Evolutionary conservation across 2,888 invertebrate genomes (phyloP).

Genomic region (Cheilosia vulpina): DNA sequence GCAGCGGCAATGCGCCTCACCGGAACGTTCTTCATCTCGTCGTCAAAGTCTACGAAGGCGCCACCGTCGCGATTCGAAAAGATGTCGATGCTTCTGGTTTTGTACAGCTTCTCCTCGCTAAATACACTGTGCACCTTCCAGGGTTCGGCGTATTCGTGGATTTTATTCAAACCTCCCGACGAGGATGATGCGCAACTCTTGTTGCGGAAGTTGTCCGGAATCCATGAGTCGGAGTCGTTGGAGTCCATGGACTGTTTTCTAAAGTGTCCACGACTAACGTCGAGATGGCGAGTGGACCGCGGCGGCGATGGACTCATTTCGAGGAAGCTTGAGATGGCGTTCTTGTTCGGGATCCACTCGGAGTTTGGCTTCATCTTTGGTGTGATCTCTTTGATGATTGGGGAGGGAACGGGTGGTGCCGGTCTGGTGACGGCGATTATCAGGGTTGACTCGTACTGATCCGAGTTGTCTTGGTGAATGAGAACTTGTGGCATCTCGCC

Average conservation of each 20-base stretch:
- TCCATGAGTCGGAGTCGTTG: conserved; percentile 79
- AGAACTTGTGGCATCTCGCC: conserved; percentile 79
- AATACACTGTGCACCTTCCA: conserved; percentile 76
- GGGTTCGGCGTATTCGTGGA: conserved; percentile 76
- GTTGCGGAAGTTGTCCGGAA: conserved; percentile 76
- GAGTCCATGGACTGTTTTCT: conserved; percentile 78
- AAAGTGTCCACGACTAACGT: conserved; percentile 66
- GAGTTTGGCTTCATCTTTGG: conserved; percentile 47
- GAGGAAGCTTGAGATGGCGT: conserved; percentile 77
- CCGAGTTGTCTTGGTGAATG: conserved; percentile 81
- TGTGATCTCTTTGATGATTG: conserved; percentile 66
- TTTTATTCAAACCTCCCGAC: conserved; percentile 74
- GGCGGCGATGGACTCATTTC: conserved; percentile 76
- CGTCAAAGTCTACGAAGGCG: conserved; percentile 81
- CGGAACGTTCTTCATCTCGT: conserved; percentile 80
- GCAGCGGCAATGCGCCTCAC: conserved; percentile 78
- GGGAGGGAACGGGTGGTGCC: conserved; percentile 73
- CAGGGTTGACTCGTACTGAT: conserved; percentile 80
- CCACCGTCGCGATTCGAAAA: conserved; percentile 78
- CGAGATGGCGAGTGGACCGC: conserved; percentile 12
- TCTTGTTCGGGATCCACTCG: conserved; percentile 79
- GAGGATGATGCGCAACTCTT: conserved; percentile 57
- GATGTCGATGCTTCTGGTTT: conserved; percentile 82
- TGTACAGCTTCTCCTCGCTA: conserved; percentile 77
- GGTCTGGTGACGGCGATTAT: conserved; percentile 80